Evolutionary conservation across 2,113 vertebrate genomes (phyloP).

Genomic region (Genyomyrus donnyi): DNA sequence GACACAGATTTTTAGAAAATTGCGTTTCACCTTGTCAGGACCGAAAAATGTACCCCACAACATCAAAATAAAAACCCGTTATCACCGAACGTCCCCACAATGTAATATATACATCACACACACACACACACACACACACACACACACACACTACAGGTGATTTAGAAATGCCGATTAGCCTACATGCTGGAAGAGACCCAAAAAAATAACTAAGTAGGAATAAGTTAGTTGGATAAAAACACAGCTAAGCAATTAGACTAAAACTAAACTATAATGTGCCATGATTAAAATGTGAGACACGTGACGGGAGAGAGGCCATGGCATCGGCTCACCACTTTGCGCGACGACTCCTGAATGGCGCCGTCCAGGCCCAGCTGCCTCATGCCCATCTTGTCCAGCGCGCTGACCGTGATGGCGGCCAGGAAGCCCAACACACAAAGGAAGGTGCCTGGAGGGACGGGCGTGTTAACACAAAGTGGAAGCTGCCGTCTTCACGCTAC

Average conservation of each 20-base stretch:
- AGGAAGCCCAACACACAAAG: slow-evolving; percentile 64
- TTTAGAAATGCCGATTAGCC: not conserved
- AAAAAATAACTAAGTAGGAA: not conserved
- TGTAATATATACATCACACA: not conserved
- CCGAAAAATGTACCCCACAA: too few species aligned
- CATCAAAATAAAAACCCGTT: too few species aligned
- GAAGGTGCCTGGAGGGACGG: slow-evolving; percentile 51
- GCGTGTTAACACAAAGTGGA: not conserved
- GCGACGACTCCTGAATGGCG: slow-evolving; percentile 63
- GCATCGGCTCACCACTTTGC: slow-evolving; percentile 59
- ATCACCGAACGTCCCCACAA: too few species aligned
- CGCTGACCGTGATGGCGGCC: slow-evolving; percentile 60
- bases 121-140: not conserved
- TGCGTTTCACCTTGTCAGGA: too few species aligned
- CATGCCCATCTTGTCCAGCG: slow-evolving; percentile 65
- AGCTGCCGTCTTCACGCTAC: slow-evolving; percentile 39
- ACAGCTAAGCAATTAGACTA: not conserved
- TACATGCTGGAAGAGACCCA: not conserved
- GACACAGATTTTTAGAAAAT: too few species aligned
- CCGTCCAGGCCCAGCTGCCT: slow-evolving; percentile 68
- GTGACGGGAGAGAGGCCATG: not conserved
- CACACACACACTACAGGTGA: not conserved
- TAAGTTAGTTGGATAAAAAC: not conserved
- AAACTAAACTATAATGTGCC: not conserved
- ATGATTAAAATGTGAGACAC: not conserved